phyloP scores from a whole-genome alignment of 2,113 vertebrate species.

The Bos indicus region DNA sequence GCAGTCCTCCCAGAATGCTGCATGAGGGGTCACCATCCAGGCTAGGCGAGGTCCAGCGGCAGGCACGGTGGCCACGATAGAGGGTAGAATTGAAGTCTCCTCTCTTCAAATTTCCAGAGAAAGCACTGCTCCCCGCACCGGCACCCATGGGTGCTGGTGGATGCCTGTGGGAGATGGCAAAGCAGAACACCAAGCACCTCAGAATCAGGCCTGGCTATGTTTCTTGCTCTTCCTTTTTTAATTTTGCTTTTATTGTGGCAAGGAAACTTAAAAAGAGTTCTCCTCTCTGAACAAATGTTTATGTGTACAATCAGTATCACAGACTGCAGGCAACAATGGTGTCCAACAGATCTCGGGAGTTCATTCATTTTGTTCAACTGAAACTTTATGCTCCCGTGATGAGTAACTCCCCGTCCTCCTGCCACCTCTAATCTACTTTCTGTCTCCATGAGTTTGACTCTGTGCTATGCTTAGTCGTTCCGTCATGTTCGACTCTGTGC shows the following conservation, averaged over 20 bases:
- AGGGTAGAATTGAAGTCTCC: background rate
- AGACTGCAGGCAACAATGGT: rapidly evolving
- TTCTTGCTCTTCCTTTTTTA: background rate
- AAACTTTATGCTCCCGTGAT: background rate
- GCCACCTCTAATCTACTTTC: background rate
- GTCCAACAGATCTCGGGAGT: background rate
- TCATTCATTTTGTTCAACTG: background rate
- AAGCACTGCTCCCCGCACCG: background rate
- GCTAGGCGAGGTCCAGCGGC: background rate
- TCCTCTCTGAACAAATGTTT: background rate
- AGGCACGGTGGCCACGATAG: rapidly evolving
- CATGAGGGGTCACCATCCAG: no score
- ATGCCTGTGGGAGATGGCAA: no score
- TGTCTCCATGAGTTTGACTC: background rate
- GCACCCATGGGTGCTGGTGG: background rate
- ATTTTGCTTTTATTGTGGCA: background rate
- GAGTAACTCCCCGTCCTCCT: no score
- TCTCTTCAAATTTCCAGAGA: background rate
- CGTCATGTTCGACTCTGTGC: background rate
- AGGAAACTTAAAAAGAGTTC: background rate
- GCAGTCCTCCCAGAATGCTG: background rate
- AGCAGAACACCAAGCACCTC: background rate
- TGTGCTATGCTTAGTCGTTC: background rate
- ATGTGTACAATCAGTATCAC: no score
- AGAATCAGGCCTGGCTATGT: background rate